Evolutionary conservation across 2,113 vertebrate species (phyloP).

Genomic region (Odocoileus virginianus): DNA sequence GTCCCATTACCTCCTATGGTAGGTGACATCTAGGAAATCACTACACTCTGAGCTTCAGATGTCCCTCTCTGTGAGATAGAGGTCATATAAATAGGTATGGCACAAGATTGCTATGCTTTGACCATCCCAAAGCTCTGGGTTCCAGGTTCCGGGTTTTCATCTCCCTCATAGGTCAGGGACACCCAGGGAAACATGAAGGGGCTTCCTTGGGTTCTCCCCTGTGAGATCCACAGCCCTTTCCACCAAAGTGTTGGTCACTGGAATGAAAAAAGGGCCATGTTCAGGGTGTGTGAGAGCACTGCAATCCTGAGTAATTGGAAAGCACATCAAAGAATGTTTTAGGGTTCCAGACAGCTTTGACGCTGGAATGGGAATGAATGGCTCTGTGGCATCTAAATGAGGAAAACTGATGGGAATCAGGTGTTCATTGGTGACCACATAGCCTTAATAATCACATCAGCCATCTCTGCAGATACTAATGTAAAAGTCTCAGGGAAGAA

Average conservation of each 20-base stretch:
- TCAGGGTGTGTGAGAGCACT: constrained; percentile 87
- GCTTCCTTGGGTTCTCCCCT: background rate
- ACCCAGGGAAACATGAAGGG: background rate
- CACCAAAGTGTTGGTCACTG: constrained; percentile 83
- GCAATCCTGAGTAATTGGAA: constrained; percentile 86
- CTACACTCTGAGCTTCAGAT: background rate
- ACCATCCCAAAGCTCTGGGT: background rate
- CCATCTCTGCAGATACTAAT: constrained; percentile 87
- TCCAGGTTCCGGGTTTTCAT: background rate
- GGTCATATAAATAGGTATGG: background rate
- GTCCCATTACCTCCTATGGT: background rate
- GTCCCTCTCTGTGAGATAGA: background rate
- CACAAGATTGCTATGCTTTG: background rate
- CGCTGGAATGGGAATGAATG: constrained; percentile 86
- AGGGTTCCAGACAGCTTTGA: constrained; percentile 81
- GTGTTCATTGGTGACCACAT: constrained; percentile 85
- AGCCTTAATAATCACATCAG: constrained; percentile 85
- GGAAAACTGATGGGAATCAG: constrained; percentile 82
- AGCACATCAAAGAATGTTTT: constrained; percentile 84
- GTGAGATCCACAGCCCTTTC: constrained; percentile 56
- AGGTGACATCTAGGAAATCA: background rate
- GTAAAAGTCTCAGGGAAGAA: constrained; percentile 82
- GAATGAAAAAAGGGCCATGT: constrained; percentile 86
- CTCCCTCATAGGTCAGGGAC: background rate
- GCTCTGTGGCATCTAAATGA: constrained; percentile 86